phyloP scores from a whole-genome alignment of 2,113 vertebrate species.

The Mirza zaza region DNA sequence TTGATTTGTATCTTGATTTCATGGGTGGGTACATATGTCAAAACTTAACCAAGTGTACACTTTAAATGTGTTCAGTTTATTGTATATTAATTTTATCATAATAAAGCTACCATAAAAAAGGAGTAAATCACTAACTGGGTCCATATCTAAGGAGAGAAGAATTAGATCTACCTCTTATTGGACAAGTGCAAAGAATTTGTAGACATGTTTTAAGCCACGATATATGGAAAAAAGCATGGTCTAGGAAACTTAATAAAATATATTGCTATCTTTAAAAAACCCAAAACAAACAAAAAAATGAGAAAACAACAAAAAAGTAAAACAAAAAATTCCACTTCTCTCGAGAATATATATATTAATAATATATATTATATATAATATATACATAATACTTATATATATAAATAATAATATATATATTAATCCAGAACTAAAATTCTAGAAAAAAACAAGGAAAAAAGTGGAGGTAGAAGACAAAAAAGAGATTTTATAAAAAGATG shows the following conservation, averaged over 20 bases:
- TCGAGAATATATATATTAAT: not conserved
- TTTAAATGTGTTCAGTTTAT: not conserved
- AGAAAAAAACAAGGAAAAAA: not conserved
- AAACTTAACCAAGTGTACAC: not conserved
- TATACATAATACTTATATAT: too few species aligned
- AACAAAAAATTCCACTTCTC: not conserved
- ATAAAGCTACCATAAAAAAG: not conserved
- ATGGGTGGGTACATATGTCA: not conserved
- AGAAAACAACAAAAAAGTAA: not conserved
- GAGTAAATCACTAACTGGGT: not conserved
- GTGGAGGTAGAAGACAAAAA: not conserved
- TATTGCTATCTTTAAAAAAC: not conserved
- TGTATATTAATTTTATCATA: not conserved
- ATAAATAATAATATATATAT: not conserved
- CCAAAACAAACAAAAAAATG: not conserved
- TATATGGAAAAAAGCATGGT: not conserved
- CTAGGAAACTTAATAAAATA: not conserved
- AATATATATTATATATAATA: too few species aligned
- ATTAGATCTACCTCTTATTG: not conserved
- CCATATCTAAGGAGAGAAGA: not conserved
- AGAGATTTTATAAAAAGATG: not conserved
- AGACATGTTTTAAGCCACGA: not conserved
- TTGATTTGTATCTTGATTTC: not conserved
- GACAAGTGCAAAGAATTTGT: not conserved
- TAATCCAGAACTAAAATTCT: not conserved